phyloP scores from a whole-genome alignment of 2,113 vertebrate species.

The Gambusia affinis region DNA sequence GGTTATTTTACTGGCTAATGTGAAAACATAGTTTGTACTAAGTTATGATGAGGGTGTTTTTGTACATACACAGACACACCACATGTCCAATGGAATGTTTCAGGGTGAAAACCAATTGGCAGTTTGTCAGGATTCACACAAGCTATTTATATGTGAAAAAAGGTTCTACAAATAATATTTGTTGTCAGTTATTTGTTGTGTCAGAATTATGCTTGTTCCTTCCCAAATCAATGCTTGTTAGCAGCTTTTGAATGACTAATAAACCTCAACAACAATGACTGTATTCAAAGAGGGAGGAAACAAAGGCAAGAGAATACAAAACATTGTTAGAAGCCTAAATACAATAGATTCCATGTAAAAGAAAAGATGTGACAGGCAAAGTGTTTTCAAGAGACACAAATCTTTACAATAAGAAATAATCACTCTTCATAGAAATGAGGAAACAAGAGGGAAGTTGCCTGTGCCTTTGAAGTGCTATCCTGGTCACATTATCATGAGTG shows the following conservation, averaged over 20 bases:
- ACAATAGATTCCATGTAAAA: slow-evolving; percentile 60
- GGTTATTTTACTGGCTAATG: no score
- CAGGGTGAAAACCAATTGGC: no score
- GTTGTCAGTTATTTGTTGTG: slow-evolving; percentile 6
- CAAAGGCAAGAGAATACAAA: slow-evolving; percentile 28
- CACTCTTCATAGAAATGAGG: neutral
- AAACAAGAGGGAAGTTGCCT: no score
- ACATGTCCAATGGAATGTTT: neutral
- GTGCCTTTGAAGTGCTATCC: no score
- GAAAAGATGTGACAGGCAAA: slow-evolving; percentile 52
- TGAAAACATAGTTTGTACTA: no score
- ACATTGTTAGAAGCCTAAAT: slow-evolving; percentile 40
- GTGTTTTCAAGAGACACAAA: slow-evolving; percentile 36
- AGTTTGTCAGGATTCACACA: neutral
- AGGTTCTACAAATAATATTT: neutral
- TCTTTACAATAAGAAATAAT: slow-evolving; percentile 59
- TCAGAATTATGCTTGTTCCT: neutral
- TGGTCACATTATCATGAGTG: no score
- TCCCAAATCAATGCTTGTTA: slow-evolving; percentile 9
- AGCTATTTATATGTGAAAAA: neutral
- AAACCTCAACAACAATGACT: slow-evolving; percentile 32
- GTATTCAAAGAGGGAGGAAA: slow-evolving; percentile 39
- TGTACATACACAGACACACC: no score
- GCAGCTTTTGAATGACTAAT: slow-evolving; percentile 35
- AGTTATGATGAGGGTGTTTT: no score